Base-by-base conservation (phyloP, 2,888 invertebrate species). In the Rosalia funebris region DNA sequence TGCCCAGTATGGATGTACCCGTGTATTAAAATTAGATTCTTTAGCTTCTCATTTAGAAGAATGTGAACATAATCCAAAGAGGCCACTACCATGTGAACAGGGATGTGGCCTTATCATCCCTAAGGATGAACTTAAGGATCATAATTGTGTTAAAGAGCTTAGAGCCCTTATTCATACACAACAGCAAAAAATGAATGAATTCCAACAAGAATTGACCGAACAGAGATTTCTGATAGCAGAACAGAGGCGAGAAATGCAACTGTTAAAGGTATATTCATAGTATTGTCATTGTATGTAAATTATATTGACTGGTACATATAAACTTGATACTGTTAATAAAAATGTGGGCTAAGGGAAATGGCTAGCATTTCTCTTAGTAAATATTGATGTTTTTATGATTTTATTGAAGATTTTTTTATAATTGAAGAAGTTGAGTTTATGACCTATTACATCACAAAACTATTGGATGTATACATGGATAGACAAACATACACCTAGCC, bases 101-200 rank as follows among this genome's bases (percentile, higher is more conserved):
- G 97, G 97, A 14, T 98, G 97, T 77, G 96, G 96, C 15, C 87
- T 96, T 45, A 91, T 96, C 54, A 93, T 97, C 75, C 96, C 97
- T 7, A 97, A 96, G 83, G 96, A 97, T 83, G 96, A 96, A 82
- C 81, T 96, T 0, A 91, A 93, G 78, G 94, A 95, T 72, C 97
- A 98, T 81, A 96, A 97, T 79, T 98, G 97, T 81, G 92, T 96
- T 12, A 86, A 92, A 60, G 96, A 96, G 80, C 82, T 98, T 19
- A 86, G 96, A 32, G 87, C 89, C 4, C 83, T 96, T 42, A 92
- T 96, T 64, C 89, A 92, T 60, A 89, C 91, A 10, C 95, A 96
- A 77, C 92, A 95, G 71, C 90, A 91, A 72, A 94, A 95, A 80
- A 84, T 96, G 59, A 88, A 88, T 1, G 93, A 95, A 72, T 90